Evolutionary conservation across 2,888 invertebrate genomes (phyloP).

Genomic region (Catonia carolina): DNA sequence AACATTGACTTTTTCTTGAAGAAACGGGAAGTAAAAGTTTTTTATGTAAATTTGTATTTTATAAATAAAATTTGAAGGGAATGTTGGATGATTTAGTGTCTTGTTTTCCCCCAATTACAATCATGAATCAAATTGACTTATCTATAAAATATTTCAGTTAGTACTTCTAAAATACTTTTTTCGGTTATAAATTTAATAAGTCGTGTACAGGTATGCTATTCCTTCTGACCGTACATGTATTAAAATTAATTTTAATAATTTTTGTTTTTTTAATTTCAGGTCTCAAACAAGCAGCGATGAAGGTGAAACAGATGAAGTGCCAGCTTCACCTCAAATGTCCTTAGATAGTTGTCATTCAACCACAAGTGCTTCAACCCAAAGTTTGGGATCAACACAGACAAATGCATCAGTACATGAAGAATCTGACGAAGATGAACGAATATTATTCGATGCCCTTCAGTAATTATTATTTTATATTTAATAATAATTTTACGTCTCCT

Average conservation of each 20-base stretch:
- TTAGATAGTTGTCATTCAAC: background rate
- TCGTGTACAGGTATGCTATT: too few species aligned
- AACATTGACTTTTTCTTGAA: too few species aligned
- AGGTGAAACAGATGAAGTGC: background rate
- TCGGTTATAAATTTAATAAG: too few species aligned
- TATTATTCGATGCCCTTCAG: slow-evolving; percentile 32
- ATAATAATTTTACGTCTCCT: too few species aligned
- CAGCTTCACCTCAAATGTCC: background rate
- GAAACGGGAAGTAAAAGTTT: too few species aligned
- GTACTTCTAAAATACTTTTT: too few species aligned
- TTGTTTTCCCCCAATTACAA: too few species aligned
- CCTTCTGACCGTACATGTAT: background rate
- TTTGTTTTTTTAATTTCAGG: background rate
- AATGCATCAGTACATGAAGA: slow-evolving; percentile 23
- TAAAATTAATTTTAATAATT: background rate
- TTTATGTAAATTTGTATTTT: too few species aligned
- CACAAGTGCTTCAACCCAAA: slow-evolving; percentile 5
- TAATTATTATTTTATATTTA: slow-evolving; percentile 10
- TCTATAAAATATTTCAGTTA: too few species aligned
- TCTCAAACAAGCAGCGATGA: slow-evolving; percentile 7
- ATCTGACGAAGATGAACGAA: slow-evolving; percentile 30
- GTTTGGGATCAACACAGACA: slow-evolving; percentile 25
- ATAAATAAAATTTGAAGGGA: too few species aligned
- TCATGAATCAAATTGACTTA: too few species aligned
- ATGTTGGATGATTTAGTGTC: too few species aligned